phyloP scores from a whole-genome alignment of 2,113 vertebrate species.

The Physeter macrocephalus region DNA sequence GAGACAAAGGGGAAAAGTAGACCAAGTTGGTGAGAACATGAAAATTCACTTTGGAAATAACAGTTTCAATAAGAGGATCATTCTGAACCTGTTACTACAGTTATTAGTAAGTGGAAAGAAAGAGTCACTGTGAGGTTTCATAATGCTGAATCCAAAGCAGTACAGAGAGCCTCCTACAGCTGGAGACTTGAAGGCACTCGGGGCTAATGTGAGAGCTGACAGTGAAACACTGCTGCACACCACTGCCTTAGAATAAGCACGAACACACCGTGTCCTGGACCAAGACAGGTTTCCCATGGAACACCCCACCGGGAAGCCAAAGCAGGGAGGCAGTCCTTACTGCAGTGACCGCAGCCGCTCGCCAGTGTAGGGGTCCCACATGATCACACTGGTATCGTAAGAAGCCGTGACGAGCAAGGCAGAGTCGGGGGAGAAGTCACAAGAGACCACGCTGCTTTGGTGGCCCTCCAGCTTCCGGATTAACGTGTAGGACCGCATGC shows the following conservation, averaged over 20 bases:
- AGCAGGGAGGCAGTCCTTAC: constrained; percentile 71
- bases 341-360: constrained; percentile 88
- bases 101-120: constrained; percentile 47
- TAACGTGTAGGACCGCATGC: constrained; percentile 91
- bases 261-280: not conserved
- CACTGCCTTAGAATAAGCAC: not conserved
- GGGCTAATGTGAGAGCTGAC: not conserved
- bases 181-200: not conserved
- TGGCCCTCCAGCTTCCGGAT: constrained; percentile 91
- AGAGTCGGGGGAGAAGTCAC: constrained; percentile 94
- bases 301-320: not conserved
- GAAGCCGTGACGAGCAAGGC: constrained; percentile 93
- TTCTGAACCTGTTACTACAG: constrained; percentile 33
- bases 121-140: constrained; percentile 15
- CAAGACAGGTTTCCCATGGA: not conserved
- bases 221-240: accelerated
- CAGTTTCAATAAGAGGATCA: not conserved
- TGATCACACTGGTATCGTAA: constrained; percentile 89
- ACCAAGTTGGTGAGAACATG: constrained; percentile 6
- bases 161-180: not conserved
- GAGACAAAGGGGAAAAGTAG: constrained; percentile 1
- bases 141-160: not conserved
- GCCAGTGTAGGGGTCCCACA: constrained; percentile 97
- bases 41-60: constrained; percentile 36
- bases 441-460: constrained; percentile 90